These are phyloP conservation scores for Lithobates pipiens DNA, from an alignment of 2,797 vertebrate genomes.

Conservation along the genomic window DNA sequence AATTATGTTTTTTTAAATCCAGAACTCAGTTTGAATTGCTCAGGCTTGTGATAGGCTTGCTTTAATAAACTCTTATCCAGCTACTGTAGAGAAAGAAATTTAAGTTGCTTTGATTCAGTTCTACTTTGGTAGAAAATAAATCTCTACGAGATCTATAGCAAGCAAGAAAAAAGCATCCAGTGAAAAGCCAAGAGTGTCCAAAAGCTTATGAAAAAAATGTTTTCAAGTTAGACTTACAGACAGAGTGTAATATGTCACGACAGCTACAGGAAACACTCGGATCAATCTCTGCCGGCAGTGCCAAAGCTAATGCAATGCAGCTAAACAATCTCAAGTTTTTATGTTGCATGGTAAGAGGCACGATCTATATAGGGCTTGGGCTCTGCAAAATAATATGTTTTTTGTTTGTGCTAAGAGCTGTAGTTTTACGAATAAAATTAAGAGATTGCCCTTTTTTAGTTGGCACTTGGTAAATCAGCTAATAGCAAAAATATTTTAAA, in stretches of 20 bases:
- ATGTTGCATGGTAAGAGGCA: conserved; percentile 11
- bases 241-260: conserved; percentile 58
- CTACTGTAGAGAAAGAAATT: conserved; percentile 35
- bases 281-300: conserved; percentile 55
- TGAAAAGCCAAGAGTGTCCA: conserved; percentile 51
- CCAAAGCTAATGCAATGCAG: conserved; percentile 55
- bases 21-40: too few species aligned
- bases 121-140: conserved; percentile 54
- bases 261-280: conserved; percentile 60
- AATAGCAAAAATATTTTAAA: too few species aligned
- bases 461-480: too few species aligned
- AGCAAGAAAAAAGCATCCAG: conserved; percentile 35
- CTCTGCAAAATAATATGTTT: neutral
- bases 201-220: conserved; percentile 59
- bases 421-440: too few species aligned
- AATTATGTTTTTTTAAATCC: too few species aligned
- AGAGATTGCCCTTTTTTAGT: too few species aligned
- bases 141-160: conserved; percentile 56
- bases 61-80: conserved; percentile 22
- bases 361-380: neutral
- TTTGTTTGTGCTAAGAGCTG: neutral
- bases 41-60: neutral
- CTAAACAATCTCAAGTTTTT: conserved; percentile 39
- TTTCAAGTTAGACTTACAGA: conserved; percentile 56
- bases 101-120: conserved; percentile 49